Conservation (phyloP, 37 sponge, comb jelly and placozoan species). For the Cliona cf. orientalis region DNA sequence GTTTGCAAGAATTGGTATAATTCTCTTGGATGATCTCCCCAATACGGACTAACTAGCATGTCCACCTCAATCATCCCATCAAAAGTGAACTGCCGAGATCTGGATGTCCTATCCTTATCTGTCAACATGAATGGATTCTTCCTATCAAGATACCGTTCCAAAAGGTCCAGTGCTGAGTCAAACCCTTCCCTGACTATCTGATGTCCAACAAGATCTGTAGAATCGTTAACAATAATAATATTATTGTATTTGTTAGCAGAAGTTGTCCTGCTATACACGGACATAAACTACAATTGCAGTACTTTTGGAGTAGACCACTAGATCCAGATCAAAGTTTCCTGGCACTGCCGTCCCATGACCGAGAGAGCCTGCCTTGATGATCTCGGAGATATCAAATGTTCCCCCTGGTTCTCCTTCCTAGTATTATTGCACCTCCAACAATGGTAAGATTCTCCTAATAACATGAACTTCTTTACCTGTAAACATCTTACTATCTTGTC, state of each 20-base stretch:
- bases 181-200: not conserved
- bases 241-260: no score
- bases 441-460: no score
- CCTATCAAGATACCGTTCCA: no score
- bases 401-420: no score
- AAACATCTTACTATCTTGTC: conserved; percentile 14
- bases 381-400: not conserved
- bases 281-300: no score
- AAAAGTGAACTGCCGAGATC: conserved; percentile 5
- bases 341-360: conserved; percentile 66
- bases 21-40: not conserved
- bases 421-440: no score
- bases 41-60: conserved; percentile 57
- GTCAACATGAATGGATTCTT: not conserved
- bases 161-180: conserved; percentile 1
- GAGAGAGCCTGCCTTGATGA: conserved; percentile 48
- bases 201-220: conserved; percentile 14
- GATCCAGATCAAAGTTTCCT: conserved; percentile 57
- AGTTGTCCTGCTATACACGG: no score
- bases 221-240: no score
- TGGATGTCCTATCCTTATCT: not conserved
- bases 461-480: no score
- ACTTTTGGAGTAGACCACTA: conserved; percentile 47
- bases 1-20: conserved; percentile 30
- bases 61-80: conserved; percentile 42